Evolutionary conservation across 2,113 vertebrate species (phyloP), one percentile per base, ranked within the genome.

Genomic region (Gobius niger): DNA sequence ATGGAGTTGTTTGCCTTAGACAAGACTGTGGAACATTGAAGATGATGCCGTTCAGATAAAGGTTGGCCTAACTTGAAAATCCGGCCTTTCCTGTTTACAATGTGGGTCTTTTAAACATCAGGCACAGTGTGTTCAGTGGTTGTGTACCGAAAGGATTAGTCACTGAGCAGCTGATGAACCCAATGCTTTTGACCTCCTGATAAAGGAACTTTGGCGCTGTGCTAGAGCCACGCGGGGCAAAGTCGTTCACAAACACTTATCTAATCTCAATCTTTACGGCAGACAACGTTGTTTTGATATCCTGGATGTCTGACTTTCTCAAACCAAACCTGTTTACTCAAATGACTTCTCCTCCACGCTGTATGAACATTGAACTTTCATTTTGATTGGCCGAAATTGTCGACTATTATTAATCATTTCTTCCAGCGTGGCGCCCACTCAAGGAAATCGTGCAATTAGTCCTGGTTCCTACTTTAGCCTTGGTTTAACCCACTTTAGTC

Each of bases 41-140:
- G 15, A 16, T 68, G 59, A 72, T 47, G 10, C 0, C 18, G 53
- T 72, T 72, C 57, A 47, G 57, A 13, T 3, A 0, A 13, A 15
- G 4, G 5, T 49, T 13, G 6, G 12, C 41, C 1, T 42, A 14
- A 63, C 66, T 54, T 18, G 63, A 78, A 76, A 70, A 75, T 63
- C 34, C 49, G 44, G 47, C 53, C 12, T 40, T 59, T 52, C 44
- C 12, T 40, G 12, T 63, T 74, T 34, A 5, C 50, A 7, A 44
- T 42, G 2, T 24, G 24, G 54, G 10, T 57, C 19, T 13, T 19
- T 34, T 56, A 40, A 13, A 12, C 14, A 34, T 40, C 7, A 57
- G 19, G 6, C 12, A 34, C 53, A 57, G 11, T 40, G 11, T 34
- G 54, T 14, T 57, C 12, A 57, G 54, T 57, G 54, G 8, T 24